phyloP scores from a whole-genome alignment of 2,113 vertebrate species.

The Dipodomys ordii region DNA sequence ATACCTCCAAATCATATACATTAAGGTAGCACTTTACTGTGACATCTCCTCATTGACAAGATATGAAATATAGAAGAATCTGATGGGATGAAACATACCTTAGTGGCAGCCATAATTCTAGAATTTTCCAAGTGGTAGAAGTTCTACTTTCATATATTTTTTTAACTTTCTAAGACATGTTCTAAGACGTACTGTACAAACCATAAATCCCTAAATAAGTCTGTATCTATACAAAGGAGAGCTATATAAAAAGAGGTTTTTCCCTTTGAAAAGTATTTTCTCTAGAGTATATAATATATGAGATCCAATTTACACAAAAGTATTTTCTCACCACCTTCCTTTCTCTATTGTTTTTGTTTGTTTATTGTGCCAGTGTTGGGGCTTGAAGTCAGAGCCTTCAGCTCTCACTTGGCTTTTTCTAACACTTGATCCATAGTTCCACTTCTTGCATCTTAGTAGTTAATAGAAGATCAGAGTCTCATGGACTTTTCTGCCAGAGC shows the following conservation, averaged over 20 bases:
- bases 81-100: neutral
- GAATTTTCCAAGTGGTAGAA: slow-evolving; percentile 27
- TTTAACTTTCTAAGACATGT: slow-evolving; percentile 48
- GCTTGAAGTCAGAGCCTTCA: too few relatives aligned
- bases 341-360: too few relatives aligned
- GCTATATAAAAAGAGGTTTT: neutral
- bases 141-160: slow-evolving; percentile 23
- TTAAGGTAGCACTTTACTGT: slow-evolving; percentile 54
- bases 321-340: neutral
- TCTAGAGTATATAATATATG: neutral
- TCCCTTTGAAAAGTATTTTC: slow-evolving; percentile 47
- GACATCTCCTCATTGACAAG: slow-evolving; percentile 37
- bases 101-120: neutral
- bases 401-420: too few relatives aligned
- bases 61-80: neutral
- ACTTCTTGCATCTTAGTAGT: too few relatives aligned
- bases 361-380: too few relatives aligned
- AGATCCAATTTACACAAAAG: slow-evolving; percentile 3
- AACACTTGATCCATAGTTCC: neutral
- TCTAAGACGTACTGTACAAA: slow-evolving; percentile 27
- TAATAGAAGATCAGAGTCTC: too few relatives aligned
- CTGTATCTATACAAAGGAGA: slow-evolving; percentile 33
- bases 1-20: slow-evolving; percentile 55
- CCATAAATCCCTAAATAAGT: slow-evolving; percentile 42
- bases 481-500: too few relatives aligned